phyloP scores from a whole-genome alignment of 1,140 invertebrate species.

The Plutomurus gul region DNA sequence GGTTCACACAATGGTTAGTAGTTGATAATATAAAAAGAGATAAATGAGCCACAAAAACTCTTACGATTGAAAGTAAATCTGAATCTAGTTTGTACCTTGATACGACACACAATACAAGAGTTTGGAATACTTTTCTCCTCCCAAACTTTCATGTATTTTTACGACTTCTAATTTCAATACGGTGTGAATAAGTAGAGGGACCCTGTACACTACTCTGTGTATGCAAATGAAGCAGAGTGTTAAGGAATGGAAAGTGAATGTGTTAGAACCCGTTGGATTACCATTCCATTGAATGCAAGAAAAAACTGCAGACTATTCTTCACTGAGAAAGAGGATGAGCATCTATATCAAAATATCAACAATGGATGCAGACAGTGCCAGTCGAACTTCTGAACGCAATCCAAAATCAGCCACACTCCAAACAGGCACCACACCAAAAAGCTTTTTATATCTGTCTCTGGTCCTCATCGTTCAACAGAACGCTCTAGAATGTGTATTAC shows the following conservation, averaged over 20 bases:
- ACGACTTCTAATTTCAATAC: background rate
- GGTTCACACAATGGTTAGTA: background rate
- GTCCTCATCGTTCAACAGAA: too few relatives aligned
- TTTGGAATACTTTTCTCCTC: too few relatives aligned
- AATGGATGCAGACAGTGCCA: background rate
- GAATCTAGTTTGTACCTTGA: constrained; percentile 13
- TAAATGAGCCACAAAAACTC: background rate
- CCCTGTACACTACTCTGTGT: background rate
- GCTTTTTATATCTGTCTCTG: too few relatives aligned
- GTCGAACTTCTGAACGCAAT: background rate
- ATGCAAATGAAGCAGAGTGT: background rate
- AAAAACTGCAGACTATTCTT: background rate
- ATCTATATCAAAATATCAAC: background rate
- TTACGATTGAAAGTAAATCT: constrained; percentile 15
- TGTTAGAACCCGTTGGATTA: background rate
- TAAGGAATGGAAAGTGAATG: background rate
- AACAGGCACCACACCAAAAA: too few relatives aligned
- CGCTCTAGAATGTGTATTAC: too few relatives aligned
- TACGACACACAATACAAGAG: too few relatives aligned
- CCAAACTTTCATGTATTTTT: background rate
- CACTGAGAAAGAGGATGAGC: background rate
- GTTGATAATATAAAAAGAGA: constrained; percentile 2
- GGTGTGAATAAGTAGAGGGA: background rate
- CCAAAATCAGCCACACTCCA: background rate
- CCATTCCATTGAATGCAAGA: background rate